These are phyloP conservation scores for Ichneumoninae sp. DNA, from an alignment of 2,888 invertebrate genomes.

Conservation along the genomic window DNA sequence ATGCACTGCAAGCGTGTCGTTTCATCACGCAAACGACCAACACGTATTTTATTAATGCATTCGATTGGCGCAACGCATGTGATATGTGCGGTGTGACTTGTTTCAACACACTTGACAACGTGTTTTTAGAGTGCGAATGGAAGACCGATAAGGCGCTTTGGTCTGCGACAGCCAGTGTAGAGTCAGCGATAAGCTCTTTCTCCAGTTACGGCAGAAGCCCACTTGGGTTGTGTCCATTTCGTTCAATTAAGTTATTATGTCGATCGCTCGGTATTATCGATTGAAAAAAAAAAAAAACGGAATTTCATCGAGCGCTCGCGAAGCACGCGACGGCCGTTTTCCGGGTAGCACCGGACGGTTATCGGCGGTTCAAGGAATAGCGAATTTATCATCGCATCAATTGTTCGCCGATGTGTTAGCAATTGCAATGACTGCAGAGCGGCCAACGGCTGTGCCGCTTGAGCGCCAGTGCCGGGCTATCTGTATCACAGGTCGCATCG, in stretches of 20 bases:
- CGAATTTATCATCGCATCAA: neutral
- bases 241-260: neutral
- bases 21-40: no score
- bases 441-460: neutral
- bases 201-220: neutral
- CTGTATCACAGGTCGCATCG: slow-evolving; percentile 40
- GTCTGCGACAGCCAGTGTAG: no score
- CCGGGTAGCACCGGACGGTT: neutral
- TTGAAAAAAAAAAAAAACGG: neutral
- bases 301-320: neutral
- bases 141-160: no score
- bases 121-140: no score
- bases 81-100: no score
- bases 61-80: no score
- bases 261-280: neutral
- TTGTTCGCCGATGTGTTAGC: neutral
- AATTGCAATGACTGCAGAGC: neutral
- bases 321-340: neutral
- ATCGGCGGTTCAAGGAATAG: neutral
- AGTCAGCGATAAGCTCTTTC: neutral
- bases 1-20: no score
- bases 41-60: no score
- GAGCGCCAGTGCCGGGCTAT: slow-evolving; percentile 7
- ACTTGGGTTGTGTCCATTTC: neutral
- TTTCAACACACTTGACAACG: no score